Conservation (phyloP, 2,113 vertebrate species). For the Urocitellus parryii region DNA sequence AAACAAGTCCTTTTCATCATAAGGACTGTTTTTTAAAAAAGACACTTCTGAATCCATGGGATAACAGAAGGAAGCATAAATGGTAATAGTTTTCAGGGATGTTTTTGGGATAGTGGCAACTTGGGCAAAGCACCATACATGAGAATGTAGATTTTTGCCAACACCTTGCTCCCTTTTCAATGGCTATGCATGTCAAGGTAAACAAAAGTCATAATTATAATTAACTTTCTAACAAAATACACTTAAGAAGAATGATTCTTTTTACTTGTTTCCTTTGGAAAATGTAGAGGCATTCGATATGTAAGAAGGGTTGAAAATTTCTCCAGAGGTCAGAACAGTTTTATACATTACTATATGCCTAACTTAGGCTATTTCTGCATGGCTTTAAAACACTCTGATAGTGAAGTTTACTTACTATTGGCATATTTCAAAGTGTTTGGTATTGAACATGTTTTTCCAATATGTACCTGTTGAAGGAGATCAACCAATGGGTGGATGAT, state of each 20-base stretch:
- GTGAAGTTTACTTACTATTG: not conserved
- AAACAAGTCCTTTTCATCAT: not conserved
- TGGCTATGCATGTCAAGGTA: slow-evolving; percentile 19
- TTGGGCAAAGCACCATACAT: slow-evolving; percentile 22
- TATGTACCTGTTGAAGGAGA: not conserved
- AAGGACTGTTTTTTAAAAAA: slow-evolving; percentile 50
- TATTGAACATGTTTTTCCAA: slow-evolving; percentile 28
- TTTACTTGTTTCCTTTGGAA: slow-evolving; percentile 48
- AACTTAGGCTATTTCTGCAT: not conserved
- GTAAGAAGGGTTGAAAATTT: slow-evolving; percentile 48
- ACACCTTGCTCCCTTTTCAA: slow-evolving; percentile 2
- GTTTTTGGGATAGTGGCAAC: slow-evolving; percentile 57
- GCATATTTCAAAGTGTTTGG: not conserved
- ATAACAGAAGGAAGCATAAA: not conserved
- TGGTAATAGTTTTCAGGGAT: slow-evolving; percentile 21
- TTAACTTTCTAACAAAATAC: slow-evolving; percentile 29
- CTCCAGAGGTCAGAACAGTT: slow-evolving; percentile 50
- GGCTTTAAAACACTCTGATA: slow-evolving; percentile 16
- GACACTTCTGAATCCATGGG: not conserved
- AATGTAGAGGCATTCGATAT: not conserved
- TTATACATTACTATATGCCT: slow-evolving; percentile 14
- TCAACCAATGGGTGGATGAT: not conserved
- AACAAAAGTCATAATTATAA: slow-evolving; percentile 39
- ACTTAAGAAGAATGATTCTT: slow-evolving; percentile 32
- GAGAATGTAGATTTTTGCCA: slow-evolving; percentile 44